Evolutionary conservation across 2,113 vertebrate genomes (phyloP).

Genomic region (Triplophysa dalaica): DNA sequence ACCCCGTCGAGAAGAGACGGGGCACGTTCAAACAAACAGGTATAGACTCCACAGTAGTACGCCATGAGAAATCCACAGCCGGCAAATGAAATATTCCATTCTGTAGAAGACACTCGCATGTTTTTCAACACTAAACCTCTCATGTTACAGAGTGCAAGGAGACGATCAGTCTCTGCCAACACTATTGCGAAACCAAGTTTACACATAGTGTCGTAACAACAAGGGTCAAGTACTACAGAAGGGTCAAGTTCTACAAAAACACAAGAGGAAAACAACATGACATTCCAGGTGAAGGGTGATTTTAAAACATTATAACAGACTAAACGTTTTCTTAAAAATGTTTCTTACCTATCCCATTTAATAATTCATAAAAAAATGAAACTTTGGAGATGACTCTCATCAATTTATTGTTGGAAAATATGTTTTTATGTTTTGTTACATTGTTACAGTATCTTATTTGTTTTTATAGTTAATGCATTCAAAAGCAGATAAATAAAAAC

Average conservation of each 20-base stretch:
- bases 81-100: slow-evolving; percentile 83
- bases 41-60: slow-evolving; percentile 80
- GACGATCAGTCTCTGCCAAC: slow-evolving; percentile 7
- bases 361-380: background rate
- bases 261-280: background rate
- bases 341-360: background rate
- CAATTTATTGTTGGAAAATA: too few species aligned
- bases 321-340: background rate
- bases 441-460: too few species aligned
- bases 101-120: slow-evolving; percentile 72
- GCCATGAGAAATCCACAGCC: slow-evolving; percentile 86
- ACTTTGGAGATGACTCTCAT: background rate
- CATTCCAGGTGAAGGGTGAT: background rate
- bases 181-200: background rate
- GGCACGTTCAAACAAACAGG: slow-evolving; percentile 77
- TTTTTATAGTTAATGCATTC: background rate
- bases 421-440: too few species aligned
- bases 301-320: background rate
- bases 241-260: background rate
- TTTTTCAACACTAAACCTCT: background rate
- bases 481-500: background rate
- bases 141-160: background rate
- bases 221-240: background rate
- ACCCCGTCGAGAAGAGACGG: slow-evolving; percentile 74
- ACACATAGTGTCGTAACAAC: slow-evolving; percentile 7